Evolutionary conservation across 2,888 invertebrate genomes (phyloP), one percentile per base, ranked within the genome.

Genomic region (Phymatocera aterrima): DNA sequence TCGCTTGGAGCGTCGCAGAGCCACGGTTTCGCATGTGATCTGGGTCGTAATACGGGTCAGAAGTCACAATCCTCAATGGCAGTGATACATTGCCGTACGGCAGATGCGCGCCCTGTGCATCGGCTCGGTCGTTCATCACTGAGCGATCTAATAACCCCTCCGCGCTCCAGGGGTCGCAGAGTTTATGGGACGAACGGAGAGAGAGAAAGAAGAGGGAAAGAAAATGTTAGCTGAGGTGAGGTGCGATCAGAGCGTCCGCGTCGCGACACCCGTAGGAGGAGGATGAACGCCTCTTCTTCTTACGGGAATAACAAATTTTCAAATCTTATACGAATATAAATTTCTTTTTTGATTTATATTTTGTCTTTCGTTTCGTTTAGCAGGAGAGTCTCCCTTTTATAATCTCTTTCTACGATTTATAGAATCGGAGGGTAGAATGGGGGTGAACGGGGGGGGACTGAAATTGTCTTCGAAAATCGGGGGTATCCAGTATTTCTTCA

Each of bases 111-210:
- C 54, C 37, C 40, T 81, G 80, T 82, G 79, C 79, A 79, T 82
- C 82, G 81, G 78, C 78, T 75, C 77, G 83, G 84, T 86, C 86
- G 87, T 87, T 85, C 85, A 87, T 87, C 87, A 87, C 85, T 60
- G 57, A 83, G 82, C 83, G 83, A 86, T 87, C 87, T 86, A 87
- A 87, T 87, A 87, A 87, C 84, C 85, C 79, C 80, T 77, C 79
- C 80, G 82, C 80, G 77, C 77, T 64, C 68, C 40, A 64, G 57
- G 77, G 75, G 48, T 72, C 31, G 64, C 28, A 5, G 37, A 72
- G 70, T 51, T 72, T 51, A 51, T 51, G 51, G 70, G 34, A 37
- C 37, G 37, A 37, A 37, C 10, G 18, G 18, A 34, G 37, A 37
- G 34, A 18, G 1, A 37, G 8, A 64, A 37, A 40, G 37, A 5